Evolutionary conservation across 2,113 vertebrate species (phyloP).

Genomic region (Emydocephalus ijimae): DNA sequence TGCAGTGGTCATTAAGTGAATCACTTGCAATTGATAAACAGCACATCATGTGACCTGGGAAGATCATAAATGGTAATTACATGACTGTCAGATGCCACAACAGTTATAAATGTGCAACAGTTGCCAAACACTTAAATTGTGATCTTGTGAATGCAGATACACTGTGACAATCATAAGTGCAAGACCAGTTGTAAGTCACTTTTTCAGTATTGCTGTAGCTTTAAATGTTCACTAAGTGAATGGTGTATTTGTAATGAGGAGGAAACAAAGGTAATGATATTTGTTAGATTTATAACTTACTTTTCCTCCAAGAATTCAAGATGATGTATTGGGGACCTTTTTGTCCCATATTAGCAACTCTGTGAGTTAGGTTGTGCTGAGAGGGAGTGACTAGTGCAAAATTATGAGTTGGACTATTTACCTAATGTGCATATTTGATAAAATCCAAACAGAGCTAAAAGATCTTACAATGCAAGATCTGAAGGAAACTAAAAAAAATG

Average conservation of each 20-base stretch:
- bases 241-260: neutral
- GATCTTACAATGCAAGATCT: neutral
- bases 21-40: neutral
- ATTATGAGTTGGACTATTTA: neutral
- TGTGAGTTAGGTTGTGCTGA: neutral
- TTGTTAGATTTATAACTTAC: neutral
- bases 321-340: neutral
- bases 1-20: neutral
- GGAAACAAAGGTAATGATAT: neutral
- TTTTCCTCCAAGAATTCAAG: neutral
- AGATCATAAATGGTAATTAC: neutral
- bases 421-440: neutral
- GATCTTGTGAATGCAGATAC: neutral
- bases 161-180: neutral
- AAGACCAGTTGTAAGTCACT: neutral
- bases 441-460: neutral
- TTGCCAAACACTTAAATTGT: neutral
- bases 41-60: neutral
- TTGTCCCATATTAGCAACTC: neutral
- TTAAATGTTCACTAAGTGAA: neutral
- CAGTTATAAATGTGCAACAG: neutral
- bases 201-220: neutral
- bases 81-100: neutral
- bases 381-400: neutral
- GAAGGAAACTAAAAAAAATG: neutral